These are phyloP conservation scores for Manis javanica DNA, from an alignment of 2,797 vertebrate species.

Conservation along the genomic window DNA sequence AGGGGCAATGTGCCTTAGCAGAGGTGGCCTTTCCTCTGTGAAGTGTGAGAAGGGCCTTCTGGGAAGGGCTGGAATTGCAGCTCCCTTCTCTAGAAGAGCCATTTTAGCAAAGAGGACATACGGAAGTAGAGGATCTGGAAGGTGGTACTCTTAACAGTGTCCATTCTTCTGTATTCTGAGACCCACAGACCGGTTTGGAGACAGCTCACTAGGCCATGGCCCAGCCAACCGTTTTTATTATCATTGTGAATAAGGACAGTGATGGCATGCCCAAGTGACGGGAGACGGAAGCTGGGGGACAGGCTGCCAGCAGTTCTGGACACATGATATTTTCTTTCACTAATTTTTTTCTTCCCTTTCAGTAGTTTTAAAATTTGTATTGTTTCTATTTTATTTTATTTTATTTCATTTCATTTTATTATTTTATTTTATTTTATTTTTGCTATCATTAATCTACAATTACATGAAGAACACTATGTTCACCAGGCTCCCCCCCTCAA, in stretches of 20 bases:
- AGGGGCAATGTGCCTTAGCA: background rate
- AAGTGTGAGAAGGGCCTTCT: background rate
- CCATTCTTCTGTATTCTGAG: rapidly evolving
- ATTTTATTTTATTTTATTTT: too few species aligned
- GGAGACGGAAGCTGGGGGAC: background rate
- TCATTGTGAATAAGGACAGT: background rate
- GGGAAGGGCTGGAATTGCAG: background rate
- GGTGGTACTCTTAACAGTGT: background rate
- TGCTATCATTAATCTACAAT: too few species aligned
- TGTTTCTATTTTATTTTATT: background rate
- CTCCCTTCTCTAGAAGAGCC: background rate
- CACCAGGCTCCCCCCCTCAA: too few species aligned
- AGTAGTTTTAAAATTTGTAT: background rate
- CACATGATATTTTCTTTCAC: background rate
- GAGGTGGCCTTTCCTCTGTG: constrained; percentile 8
- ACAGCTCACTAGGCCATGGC: background rate
- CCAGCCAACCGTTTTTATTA: background rate
- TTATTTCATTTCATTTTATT: too few species aligned
- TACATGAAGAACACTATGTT: too few species aligned
- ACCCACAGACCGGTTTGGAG: background rate
- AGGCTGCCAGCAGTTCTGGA: background rate
- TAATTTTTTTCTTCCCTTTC: background rate
- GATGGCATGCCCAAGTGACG: rapidly evolving
- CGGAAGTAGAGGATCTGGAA: background rate
- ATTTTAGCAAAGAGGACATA: background rate